A percentile compares a stretch with the other conserved stretches of the same genome.
phyloP scores from a whole-genome alignment of 2,113 vertebrate genomes.

The Notarius lentiginosus region DNA sequence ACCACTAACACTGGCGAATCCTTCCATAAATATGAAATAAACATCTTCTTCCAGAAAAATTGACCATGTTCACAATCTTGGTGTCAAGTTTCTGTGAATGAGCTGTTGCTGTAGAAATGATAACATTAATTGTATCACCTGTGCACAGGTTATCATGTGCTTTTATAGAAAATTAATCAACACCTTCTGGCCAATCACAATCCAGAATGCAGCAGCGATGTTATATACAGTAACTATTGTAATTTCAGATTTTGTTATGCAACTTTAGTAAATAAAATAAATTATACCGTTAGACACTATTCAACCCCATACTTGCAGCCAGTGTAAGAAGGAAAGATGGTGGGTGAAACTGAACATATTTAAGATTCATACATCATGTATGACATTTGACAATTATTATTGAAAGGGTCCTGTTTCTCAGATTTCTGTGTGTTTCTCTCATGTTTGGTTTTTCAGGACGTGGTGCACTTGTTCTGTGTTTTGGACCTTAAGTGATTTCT shows the following conservation, averaged over 20 bases:
- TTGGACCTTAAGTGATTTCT: slow-evolving; percentile 47
- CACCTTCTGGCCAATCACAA: background rate
- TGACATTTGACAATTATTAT: background rate
- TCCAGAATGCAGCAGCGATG: background rate
- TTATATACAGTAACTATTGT: background rate
- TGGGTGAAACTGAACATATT: background rate
- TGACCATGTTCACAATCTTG: background rate
- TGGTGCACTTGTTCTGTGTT: slow-evolving; percentile 45
- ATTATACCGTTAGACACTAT: background rate
- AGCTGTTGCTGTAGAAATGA: background rate
- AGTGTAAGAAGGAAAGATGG: background rate
- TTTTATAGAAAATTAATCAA: background rate
- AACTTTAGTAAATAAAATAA: background rate
- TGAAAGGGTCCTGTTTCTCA: background rate
- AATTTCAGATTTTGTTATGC: background rate
- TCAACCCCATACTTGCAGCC: background rate
- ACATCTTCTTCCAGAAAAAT: background rate
- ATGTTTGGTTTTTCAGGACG: slow-evolving; percentile 14
- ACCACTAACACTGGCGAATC: background rate
- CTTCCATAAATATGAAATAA: background rate
- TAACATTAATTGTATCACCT: background rate
- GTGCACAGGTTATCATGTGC: no score
- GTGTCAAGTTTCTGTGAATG: background rate
- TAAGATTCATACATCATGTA: background rate
- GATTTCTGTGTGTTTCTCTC: background rate